phyloP scores from a whole-genome alignment of 2,888 invertebrate species.

The Drosophila rubida region DNA sequence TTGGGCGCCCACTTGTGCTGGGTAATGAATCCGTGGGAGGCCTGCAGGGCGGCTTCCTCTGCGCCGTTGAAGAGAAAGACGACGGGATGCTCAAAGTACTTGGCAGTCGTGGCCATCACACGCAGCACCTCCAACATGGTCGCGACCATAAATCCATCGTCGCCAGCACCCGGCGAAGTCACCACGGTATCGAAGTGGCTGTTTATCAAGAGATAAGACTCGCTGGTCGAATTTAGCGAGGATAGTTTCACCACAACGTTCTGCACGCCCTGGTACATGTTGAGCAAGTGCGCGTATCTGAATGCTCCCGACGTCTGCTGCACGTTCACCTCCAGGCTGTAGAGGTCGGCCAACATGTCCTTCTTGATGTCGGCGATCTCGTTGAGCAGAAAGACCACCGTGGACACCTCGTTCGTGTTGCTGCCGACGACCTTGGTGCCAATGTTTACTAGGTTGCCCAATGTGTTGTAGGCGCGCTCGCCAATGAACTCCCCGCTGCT shows the following conservation, averaged over 20 bases:
- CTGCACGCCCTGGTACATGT: constrained; percentile 81
- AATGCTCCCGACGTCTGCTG: constrained; percentile 79
- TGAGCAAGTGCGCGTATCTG: constrained; percentile 61
- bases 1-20: constrained; percentile 92
- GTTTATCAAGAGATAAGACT: constrained; percentile 88
- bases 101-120: constrained; percentile 81
- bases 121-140: constrained; percentile 87
- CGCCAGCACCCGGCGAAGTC: constrained; percentile 92
- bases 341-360: constrained; percentile 70
- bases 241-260: constrained; percentile 82
- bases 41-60: constrained; percentile 88
- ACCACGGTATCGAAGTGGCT: constrained; percentile 92
- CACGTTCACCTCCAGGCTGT: constrained; percentile 76
- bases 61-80: constrained; percentile 89
- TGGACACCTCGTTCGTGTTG: constrained; percentile 88
- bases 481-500: constrained; percentile 87
- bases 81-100: constrained; percentile 86
- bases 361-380: constrained; percentile 72
- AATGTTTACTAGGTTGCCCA: constrained; percentile 76
- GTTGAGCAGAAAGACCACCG: constrained; percentile 85
- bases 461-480: constrained; percentile 86
- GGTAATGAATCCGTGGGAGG: constrained; percentile 89
- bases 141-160: constrained; percentile 88
- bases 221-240: constrained; percentile 69
- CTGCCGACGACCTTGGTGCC: constrained; percentile 90